Base-by-base conservation (phyloP, 2,113 vertebrate species). In the Phaetusa simplex region DNA sequence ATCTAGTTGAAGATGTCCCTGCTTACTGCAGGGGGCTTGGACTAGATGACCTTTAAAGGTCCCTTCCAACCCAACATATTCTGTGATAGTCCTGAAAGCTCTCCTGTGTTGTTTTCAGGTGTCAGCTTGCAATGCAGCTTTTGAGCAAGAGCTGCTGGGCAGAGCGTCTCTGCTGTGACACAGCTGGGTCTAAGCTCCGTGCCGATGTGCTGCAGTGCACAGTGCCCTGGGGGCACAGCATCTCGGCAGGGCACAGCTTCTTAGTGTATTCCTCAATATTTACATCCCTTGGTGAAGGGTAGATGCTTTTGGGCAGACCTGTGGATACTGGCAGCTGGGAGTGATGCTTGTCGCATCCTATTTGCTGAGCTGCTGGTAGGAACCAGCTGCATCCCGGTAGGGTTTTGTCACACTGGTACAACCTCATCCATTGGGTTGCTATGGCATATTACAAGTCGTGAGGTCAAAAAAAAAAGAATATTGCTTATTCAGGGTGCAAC, bases 281-380 rank as follows among this genome's bases (percentile, higher is more conserved):
- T 4, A 6, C 4, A 3, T 8, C 15, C 23, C 70, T 32, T 16
- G 7, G 30, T 6, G 18, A 40, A 53, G 14, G 47, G 22, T 4
- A 14, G 66, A 21, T 53, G 36, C 6, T 56, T 29, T 52, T 64
- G 53, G 22, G 34, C 40, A 88, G 29, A 21, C 5, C 47, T 50
- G 9, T 20, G 36, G 30, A 42, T n/a, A 22, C 29, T 62, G 64
- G 56, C 30, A 36, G n/a, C 58, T 13, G 21, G 34, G 45, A 30
- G 24, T 2, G 29, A 38, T 61, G 50, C 42, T n/a, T 4, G 1
- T 24, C 1, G 1, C 40, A 22, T 12, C 19, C 15, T 5, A 7
- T 38, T 65, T 45, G 47, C 40, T 8, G 58, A 78, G 26, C 42
- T 27, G 9, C 47, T 40, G 21, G 22, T 52, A 12, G 42, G 36